Base-by-base conservation (phyloP, 2,888 invertebrate genomes). In the Lasioglossum lativentre region DNA sequence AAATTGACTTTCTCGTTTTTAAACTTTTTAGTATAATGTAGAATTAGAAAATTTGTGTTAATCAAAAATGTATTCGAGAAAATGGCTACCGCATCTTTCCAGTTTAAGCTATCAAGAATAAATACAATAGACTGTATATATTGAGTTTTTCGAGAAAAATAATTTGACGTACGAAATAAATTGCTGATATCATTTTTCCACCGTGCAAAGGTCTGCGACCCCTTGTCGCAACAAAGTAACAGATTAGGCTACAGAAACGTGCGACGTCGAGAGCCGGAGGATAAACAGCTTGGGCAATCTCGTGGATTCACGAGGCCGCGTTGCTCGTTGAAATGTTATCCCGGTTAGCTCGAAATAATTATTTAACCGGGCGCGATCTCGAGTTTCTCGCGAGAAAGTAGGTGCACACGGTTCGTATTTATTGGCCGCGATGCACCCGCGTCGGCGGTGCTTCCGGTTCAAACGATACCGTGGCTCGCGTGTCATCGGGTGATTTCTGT, bases 361-460 rank as follows among this genome's bases (percentile, higher is more conserved):
- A 86, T 86, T 82, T 79, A 76, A 38, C 47, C 76, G 34, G 70
- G 78, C 56, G 56, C 27, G 85, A 68, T 71, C 81, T 89, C 89
- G 75, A 75, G 83, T 88, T 89, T 90, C 90, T 75, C 71, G 74
- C 80, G 88, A 80, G 90, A 90, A 86, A 89, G 89, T 83, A 73
- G 88, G 88, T 80, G 81, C 90, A 73, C 79, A 52, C 78, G 78
- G n/a, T 38, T 77, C 68, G 68, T 81, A 82, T 89, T 89, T 89
- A 89, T 89, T 78, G 81, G 63, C 77, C 68, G 81, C 63, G 88
- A 88, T 72, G 80, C 68, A 70, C 42, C 45, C 74, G 68, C 68
- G 74, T 78, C 80, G 56, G 45, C 74, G 52, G 84, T 74, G 81
- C 71, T 82, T 88, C 86, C 88, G 83, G 75, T 66, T 75, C 45